A percentile compares a stretch with the other conserved stretches of the same genome.
Evolutionary conservation across 2,113 vertebrate species (phyloP).

Genomic region (Melanotaenia duboulayi): DNA sequence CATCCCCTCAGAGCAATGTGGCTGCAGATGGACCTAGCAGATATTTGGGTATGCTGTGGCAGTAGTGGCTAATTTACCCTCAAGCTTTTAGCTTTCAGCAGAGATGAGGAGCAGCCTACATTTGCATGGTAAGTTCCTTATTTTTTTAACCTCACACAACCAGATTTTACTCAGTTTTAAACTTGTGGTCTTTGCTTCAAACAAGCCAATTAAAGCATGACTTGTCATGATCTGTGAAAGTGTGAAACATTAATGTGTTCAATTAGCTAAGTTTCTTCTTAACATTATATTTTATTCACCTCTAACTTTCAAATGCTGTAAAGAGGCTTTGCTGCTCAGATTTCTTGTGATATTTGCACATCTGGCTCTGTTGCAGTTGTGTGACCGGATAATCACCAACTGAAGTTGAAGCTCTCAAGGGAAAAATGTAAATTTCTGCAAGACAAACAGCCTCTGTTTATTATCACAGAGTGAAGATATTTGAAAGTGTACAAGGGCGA

Average conservation of each 20-base stretch:
- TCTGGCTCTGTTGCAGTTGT: not conserved
- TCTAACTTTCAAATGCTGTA: not conserved
- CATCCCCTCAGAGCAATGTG: conserved; percentile 1
- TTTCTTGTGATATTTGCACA: not conserved
- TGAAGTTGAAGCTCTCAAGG: conserved; percentile 1
- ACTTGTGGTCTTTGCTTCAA: not conserved
- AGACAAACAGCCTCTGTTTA: conserved; percentile 8
- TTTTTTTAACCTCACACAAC: not conserved
- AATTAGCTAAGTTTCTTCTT: conserved; percentile 14
- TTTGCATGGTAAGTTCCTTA: not conserved
- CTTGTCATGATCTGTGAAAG: conserved; percentile 3
- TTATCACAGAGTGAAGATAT: conserved; percentile 14
- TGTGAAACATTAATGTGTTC: conserved; percentile 14
- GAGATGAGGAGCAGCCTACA: not conserved
- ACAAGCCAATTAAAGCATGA: not conserved
- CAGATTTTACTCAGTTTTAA: conserved; percentile 5
- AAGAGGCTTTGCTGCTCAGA: not conserved
- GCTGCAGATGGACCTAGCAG: not conserved
- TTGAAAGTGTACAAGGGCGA: not conserved
- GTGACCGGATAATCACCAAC: too few relatives aligned
- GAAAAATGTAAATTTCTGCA: conserved; percentile 9
- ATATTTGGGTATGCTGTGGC: not conserved
- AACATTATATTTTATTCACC: conserved; percentile 6
- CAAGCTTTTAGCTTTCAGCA: not conserved
- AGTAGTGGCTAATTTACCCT: not conserved